Conservation (phyloP, 2,113 vertebrate genomes). For the Gobiocypris rarus region DNA sequence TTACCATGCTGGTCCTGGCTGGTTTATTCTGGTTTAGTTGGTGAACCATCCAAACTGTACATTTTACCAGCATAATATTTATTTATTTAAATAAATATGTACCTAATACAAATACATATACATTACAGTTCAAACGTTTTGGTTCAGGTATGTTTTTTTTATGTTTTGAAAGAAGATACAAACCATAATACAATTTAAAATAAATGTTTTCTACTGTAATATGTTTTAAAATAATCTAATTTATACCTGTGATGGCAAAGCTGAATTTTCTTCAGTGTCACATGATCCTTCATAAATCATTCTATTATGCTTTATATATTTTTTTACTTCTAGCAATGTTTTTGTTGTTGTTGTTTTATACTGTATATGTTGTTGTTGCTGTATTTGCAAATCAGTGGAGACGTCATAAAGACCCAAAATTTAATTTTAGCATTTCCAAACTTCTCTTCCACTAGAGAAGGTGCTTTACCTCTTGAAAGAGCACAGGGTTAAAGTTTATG, state of each 20-base stretch:
- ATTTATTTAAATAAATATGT: not conserved
- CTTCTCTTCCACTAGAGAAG: not conserved
- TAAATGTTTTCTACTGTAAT: too few relatives aligned
- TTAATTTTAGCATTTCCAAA: not conserved
- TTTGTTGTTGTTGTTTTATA: too few relatives aligned
- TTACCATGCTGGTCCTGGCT: not conserved
- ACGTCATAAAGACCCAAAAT: not conserved
- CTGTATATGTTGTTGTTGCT: too few relatives aligned
- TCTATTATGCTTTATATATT: too few relatives aligned
- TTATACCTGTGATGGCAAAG: too few relatives aligned
- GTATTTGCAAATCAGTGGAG: not conserved
- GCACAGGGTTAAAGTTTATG: conserved; percentile 9
- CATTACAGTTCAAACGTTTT: not conserved
- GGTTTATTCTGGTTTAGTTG: not conserved
- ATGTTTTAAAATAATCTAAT: too few relatives aligned
- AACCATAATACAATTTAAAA: not conserved
- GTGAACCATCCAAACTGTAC: not conserved
- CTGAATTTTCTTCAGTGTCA: not conserved
- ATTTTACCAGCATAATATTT: not conserved
- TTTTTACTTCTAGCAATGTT: too few relatives aligned
- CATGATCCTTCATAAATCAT: not conserved
- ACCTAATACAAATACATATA: not conserved
- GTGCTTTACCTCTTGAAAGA: not conserved
- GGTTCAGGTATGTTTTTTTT: not conserved
- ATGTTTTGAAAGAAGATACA: not conserved